Percentiles rank a stretch among this genome's conserved stretches.
phyloP scores from a whole-genome alignment of 2,113 vertebrate species.

The Etheostoma cragini region DNA sequence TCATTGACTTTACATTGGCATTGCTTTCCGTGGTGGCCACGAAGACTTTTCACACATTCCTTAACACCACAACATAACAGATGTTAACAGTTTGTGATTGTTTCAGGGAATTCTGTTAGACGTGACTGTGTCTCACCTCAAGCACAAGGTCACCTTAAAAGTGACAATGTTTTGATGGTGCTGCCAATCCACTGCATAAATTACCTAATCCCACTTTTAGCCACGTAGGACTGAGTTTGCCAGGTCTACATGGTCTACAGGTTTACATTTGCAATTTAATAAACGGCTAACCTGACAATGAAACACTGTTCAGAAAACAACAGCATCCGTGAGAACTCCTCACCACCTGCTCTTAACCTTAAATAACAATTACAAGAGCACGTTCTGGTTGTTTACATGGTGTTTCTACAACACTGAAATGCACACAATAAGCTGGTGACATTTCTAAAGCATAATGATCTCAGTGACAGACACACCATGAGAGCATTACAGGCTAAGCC shows the following conservation, averaged over 20 bases:
- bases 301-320: neutral
- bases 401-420: neutral
- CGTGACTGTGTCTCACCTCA: neutral
- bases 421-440: conserved; percentile 7
- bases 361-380: neutral
- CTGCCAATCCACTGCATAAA: neutral
- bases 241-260: no score
- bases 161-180: neutral
- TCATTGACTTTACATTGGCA: no score
- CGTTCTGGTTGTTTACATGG: conserved; percentile 16
- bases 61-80: no score
- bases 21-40: no score
- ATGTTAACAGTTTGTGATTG: no score
- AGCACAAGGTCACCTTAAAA: neutral
- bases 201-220: neutral
- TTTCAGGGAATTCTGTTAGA: no score
- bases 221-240: no score
- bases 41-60: no score
- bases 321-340: neutral
- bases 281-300: neutral
- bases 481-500: conserved; percentile 16
- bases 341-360: neutral
- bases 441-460: neutral
- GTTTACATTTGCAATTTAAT: neutral
- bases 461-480: conserved; percentile 32